phyloP scores from a whole-genome alignment of 2,797 vertebrate genomes.

The Oceanodroma leucorhoa region DNA sequence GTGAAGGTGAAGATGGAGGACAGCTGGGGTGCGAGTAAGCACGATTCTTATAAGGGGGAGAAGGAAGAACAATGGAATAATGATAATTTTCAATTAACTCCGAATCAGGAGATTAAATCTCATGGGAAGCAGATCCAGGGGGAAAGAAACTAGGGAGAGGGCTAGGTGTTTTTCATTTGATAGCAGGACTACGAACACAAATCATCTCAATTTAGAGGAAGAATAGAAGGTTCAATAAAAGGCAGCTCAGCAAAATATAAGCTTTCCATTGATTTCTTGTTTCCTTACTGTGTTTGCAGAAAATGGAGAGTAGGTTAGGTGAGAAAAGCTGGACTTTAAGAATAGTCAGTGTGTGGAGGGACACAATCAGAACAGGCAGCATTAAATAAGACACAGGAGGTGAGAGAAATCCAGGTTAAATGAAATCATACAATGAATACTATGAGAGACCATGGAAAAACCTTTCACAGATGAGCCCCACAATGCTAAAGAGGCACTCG shows the following conservation, averaged over 20 bases:
- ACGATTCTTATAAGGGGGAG: background rate
- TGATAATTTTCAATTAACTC: too few relatives aligned
- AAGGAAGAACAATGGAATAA: background rate
- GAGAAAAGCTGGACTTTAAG: background rate
- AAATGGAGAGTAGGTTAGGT: background rate
- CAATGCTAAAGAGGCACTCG: fast-evolving
- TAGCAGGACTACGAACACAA: background rate
- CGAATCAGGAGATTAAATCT: background rate
- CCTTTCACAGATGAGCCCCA: background rate
- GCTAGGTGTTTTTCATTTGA: background rate
- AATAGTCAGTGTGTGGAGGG: background rate
- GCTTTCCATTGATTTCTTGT: background rate
- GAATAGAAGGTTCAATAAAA: background rate
- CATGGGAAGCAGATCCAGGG: background rate
- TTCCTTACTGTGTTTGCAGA: background rate
- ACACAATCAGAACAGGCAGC: background rate
- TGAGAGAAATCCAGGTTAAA: background rate
- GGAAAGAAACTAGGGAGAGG: background rate
- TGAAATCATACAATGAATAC: background rate
- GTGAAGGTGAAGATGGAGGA: background rate
- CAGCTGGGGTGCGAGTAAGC: background rate
- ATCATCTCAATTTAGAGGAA: background rate
- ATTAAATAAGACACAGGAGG: background rate
- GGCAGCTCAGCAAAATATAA: background rate
- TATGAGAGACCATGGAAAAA: background rate